Evolutionary conservation across 1,140 invertebrate species (phyloP).

Genomic region (Pomacea maculata): DNA sequence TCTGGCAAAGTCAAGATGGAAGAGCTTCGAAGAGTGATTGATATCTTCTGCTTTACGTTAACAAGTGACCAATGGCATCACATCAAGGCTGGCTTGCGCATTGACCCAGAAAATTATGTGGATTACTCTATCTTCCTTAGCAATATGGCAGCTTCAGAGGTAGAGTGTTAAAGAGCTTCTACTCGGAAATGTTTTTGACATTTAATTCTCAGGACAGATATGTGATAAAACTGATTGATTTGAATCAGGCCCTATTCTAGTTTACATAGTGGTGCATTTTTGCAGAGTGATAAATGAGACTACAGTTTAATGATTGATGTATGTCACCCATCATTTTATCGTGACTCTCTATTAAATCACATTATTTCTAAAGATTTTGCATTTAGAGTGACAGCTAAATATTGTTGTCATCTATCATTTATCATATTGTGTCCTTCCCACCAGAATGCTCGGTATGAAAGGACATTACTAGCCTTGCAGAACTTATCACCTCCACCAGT

Average conservation of each 20-base stretch:
- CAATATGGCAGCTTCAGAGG: slow-evolving; percentile 37
- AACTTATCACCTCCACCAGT: slow-evolving; percentile 35
- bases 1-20: slow-evolving; percentile 43
- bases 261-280: too few relatives aligned
- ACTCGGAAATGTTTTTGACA: too few relatives aligned
- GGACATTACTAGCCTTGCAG: slow-evolving; percentile 21
- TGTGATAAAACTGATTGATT: too few relatives aligned
- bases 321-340: too few relatives aligned
- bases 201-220: too few relatives aligned
- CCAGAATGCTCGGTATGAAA: slow-evolving; percentile 10
- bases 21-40: slow-evolving; percentile 55
- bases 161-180: slow-evolving; percentile 1
- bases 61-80: slow-evolving; percentile 55
- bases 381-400: too few relatives aligned
- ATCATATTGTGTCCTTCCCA: not conserved
- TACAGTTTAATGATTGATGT: too few relatives aligned
- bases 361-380: too few relatives aligned
- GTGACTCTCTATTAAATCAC: too few relatives aligned
- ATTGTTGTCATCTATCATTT: not conserved
- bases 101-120: slow-evolving; percentile 42
- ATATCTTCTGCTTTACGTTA: slow-evolving; percentile 60
- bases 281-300: too few relatives aligned
- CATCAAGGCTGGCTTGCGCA: slow-evolving; percentile 40
- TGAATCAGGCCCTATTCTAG: too few relatives aligned
- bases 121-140: slow-evolving; percentile 53